phyloP scores from a whole-genome alignment of 2,113 vertebrate genomes.

The Upupa epops region DNA sequence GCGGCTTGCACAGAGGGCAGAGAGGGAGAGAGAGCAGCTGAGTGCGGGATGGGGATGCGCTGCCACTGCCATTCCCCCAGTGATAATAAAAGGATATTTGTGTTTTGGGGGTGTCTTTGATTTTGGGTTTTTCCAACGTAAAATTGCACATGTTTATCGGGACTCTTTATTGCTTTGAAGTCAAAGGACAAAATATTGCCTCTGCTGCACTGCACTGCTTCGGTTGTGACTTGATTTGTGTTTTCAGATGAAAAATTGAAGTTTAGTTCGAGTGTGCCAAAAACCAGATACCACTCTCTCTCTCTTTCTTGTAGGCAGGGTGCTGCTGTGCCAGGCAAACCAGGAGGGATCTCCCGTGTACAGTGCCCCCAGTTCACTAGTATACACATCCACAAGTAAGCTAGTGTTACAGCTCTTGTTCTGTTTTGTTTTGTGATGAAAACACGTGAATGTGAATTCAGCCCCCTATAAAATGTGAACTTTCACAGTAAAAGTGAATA shows the following conservation, averaged over 20 bases:
- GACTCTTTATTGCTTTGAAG: neutral
- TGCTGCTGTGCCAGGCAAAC: constrained; percentile 84
- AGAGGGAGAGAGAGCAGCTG: neutral
- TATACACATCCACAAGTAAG: constrained; percentile 87
- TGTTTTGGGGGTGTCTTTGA: neutral
- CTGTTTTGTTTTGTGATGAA: constrained; percentile 68
- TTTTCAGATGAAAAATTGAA: constrained; percentile 5
- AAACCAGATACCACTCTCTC: constrained; percentile 69
- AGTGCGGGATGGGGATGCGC: accelerated
- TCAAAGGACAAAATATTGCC: neutral
- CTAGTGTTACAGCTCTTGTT: constrained; percentile 59
- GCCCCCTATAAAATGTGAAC: constrained; percentile 38
- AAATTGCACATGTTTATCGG: neutral
- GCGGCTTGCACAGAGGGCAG: neutral
- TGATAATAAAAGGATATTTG: neutral
- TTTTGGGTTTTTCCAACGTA: neutral
- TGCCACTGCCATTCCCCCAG: accelerated
- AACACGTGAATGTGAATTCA: constrained; percentile 39
- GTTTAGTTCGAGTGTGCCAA: constrained; percentile 57
- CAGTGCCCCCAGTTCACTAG: constrained; percentile 84
- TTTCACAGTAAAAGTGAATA: neutral
- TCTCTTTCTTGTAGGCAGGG: constrained; percentile 82
- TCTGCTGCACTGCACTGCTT: neutral
- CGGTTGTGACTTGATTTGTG: constrained; percentile 18
- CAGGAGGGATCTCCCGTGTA: constrained; percentile 85